Conservation (phyloP, 2,797 vertebrate genomes). For the Melanotaenia maccullochi region DNA sequence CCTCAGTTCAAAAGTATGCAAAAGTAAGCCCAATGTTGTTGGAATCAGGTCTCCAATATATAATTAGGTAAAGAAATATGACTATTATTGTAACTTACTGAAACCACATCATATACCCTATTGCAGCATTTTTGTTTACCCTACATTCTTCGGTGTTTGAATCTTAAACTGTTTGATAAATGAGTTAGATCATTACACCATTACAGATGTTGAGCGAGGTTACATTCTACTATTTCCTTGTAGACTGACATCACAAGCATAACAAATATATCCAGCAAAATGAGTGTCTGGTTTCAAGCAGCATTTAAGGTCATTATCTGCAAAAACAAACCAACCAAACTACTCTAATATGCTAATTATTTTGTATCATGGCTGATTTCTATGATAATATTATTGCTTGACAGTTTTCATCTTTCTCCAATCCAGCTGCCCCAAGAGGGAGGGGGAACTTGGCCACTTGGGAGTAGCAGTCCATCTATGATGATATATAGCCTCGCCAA, state of each 20-base stretch:
- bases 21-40: not conserved
- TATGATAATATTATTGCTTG: conserved; percentile 21
- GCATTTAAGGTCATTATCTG: not conserved
- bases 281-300: no score
- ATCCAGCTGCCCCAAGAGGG: conserved; percentile 32
- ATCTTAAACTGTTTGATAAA: no score
- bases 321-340: not conserved
- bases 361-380: conserved; percentile 20
- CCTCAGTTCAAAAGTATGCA: not conserved
- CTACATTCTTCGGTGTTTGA: no score
- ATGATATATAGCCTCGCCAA: conserved; percentile 72
- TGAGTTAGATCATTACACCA: not conserved
- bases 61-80: no score
- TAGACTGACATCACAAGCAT: not conserved
- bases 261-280: not conserved
- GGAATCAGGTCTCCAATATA: no score
- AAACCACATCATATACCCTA: no score
- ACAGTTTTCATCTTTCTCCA: conserved; percentile 40
- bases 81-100: no score
- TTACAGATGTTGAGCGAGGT: not conserved
- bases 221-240: not conserved
- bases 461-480: conserved; percentile 54
- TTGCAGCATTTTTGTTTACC: no score
- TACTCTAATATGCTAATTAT: not conserved
- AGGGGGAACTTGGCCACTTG: conserved; percentile 21